Conservation (phyloP, 2,797 vertebrate species). For the Hypotaenidia philippensis region DNA sequence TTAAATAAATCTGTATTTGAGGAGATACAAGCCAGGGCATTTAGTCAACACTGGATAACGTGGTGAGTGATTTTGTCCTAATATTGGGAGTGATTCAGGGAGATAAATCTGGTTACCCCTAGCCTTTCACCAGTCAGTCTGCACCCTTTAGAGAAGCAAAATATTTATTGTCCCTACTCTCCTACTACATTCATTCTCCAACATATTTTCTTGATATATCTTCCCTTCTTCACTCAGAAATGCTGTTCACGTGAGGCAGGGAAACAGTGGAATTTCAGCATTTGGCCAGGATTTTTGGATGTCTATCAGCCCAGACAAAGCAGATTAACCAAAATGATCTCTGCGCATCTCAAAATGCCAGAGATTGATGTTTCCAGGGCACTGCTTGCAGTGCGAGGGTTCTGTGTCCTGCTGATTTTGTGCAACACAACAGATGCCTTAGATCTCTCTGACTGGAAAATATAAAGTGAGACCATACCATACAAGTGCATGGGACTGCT, state of each 20-base stretch:
- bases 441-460: neutral
- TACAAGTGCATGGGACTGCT: neutral
- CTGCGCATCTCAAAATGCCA: neutral
- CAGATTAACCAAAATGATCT: neutral
- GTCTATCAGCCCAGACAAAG: neutral
- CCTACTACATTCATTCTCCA: neutral
- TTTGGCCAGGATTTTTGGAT: neutral
- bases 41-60: neutral
- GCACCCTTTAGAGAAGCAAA: neutral
- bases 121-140: neutral
- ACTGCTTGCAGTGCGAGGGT: neutral
- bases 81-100: neutral
- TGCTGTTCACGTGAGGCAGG: neutral
- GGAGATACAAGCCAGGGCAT: neutral
- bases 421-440: neutral
- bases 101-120: neutral
- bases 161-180: neutral
- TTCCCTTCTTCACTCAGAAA: neutral
- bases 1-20: neutral
- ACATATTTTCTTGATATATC: neutral
- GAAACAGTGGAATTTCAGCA: neutral
- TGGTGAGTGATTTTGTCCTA: neutral
- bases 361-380: neutral
- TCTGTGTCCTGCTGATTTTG: neutral
- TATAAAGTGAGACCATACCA: neutral